phyloP scores from a whole-genome alignment of 2,797 vertebrate species.

The Toxotes lorentzi region DNA sequence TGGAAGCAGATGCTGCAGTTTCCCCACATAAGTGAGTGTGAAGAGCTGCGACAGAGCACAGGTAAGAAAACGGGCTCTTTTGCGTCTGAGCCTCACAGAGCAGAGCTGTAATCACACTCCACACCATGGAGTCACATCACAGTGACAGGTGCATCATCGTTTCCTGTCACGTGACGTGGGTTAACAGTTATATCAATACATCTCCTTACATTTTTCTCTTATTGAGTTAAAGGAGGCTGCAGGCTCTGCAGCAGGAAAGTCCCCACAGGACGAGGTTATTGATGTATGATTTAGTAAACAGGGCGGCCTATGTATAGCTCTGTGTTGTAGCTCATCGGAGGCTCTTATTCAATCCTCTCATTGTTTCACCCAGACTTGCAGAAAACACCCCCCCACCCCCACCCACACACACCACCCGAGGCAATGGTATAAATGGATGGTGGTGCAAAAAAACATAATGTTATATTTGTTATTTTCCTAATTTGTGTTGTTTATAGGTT shows the following conservation, averaged over 20 bases:
- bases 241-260: neutral
- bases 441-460: too few species aligned
- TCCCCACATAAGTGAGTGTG: conserved; percentile 95
- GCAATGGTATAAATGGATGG: too few species aligned
- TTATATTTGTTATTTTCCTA: too few species aligned
- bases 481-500: too few species aligned
- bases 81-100: neutral
- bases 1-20: conserved; percentile 99
- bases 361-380: neutral
- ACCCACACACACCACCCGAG: too few species aligned
- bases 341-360: neutral
- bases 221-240: too few species aligned
- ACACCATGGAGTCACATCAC: too few species aligned
- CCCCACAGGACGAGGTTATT: neutral
- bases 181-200: neutral
- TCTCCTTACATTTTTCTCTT: neutral
- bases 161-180: neutral
- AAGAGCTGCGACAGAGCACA: conserved; percentile 91
- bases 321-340: neutral
- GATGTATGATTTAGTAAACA: neutral
- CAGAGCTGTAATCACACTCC: too few species aligned
- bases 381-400: neutral
- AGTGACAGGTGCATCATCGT: too few species aligned
- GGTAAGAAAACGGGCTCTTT: conserved; percentile 81
- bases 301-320: neutral